These are phyloP conservation scores for Prolemur simus DNA, from an alignment of 2,113 vertebrate genomes.

Conservation along the genomic window DNA sequence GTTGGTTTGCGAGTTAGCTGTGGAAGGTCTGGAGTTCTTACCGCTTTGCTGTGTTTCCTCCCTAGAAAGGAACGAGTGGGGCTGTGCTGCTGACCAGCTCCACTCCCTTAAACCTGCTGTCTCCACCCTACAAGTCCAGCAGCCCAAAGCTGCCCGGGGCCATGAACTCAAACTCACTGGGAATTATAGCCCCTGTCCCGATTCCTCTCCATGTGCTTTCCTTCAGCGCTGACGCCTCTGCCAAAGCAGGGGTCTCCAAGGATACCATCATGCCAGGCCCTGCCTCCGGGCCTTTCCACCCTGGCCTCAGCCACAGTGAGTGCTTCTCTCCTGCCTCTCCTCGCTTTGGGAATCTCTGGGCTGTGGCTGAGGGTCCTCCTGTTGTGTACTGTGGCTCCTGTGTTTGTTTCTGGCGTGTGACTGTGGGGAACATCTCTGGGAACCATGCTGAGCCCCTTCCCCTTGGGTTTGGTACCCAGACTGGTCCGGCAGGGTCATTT, in stretches of 20 bases:
- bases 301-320: slow-evolving; percentile 90
- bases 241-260: slow-evolving; percentile 85
- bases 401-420: slow-evolving; percentile 58
- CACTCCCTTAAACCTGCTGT: slow-evolving; percentile 86
- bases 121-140: slow-evolving; percentile 86
- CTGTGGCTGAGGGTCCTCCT: not conserved
- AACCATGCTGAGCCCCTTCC: not conserved
- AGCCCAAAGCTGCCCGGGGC: slow-evolving; percentile 84
- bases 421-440: not conserved
- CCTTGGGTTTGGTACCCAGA: not conserved
- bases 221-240: slow-evolving; percentile 84
- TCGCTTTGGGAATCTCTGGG: not conserved
- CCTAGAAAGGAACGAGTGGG: slow-evolving; percentile 87
- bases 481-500: not conserved
- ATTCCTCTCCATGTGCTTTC: slow-evolving; percentile 86
- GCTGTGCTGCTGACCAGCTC: slow-evolving; percentile 86
- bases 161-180: slow-evolving; percentile 83
- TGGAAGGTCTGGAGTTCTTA: slow-evolving; percentile 52
- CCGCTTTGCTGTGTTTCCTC: slow-evolving; percentile 60
- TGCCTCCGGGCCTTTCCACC: slow-evolving; percentile 89
- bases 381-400: slow-evolving; percentile 37
- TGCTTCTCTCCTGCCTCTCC: slow-evolving; percentile 18
- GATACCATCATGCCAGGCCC: slow-evolving; percentile 88
- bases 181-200: slow-evolving; percentile 84
- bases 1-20: not conserved